Base-by-base conservation (phyloP, 2,113 vertebrate genomes). In the Cephalopholis sonnerati region DNA sequence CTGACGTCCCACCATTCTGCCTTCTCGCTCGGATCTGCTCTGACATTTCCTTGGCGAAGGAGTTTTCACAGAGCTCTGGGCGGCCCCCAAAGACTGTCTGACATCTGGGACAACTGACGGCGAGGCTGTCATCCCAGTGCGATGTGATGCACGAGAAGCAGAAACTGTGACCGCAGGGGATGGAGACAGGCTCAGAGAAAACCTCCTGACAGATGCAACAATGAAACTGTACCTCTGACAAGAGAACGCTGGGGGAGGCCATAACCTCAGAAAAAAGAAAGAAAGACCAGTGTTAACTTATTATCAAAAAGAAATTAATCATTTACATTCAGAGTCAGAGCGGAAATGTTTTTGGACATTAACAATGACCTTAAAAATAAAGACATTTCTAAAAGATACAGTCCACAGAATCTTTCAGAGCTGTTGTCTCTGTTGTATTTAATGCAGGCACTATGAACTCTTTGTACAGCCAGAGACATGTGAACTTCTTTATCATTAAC, bases 121-220 rank as follows among this genome's bases (percentile, higher is more conserved):
- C 5, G 1, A 0, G 2, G 50, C 39, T 62, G 44, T 22, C 1
- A 1, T 84, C 65, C 94, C 93, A 95, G 77, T 82, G 86, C 0
- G 88, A 80, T 1, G 77, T 78, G 83, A 95, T 93, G 74, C 93
- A 95, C 68, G 75, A 39, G 74, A 87, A 81, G 86, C 94, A 95
- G 93, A 95, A 95, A 91, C 92, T 94, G 92, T 95, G 94, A 3
- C 93, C 94, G 1, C 94, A 95, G 63, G 93, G 91, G 64, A 93
- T 89, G 86, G 94, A 94, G 53, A 93, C 88, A 0, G 94, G 94
- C 36, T 93, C 90, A 3, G 63, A 87, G 85, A 94, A 95, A 10
- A 94, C 74, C 59, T 92, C 91, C 55, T 74, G 80, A 76, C 94
- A 95, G 77, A 95, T 81, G 68, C 61, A 88, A n/a, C 93, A 95